These are phyloP conservation scores for Polietes domitor DNA, from an alignment of 2,888 invertebrate genomes.

Conservation along the genomic window DNA sequence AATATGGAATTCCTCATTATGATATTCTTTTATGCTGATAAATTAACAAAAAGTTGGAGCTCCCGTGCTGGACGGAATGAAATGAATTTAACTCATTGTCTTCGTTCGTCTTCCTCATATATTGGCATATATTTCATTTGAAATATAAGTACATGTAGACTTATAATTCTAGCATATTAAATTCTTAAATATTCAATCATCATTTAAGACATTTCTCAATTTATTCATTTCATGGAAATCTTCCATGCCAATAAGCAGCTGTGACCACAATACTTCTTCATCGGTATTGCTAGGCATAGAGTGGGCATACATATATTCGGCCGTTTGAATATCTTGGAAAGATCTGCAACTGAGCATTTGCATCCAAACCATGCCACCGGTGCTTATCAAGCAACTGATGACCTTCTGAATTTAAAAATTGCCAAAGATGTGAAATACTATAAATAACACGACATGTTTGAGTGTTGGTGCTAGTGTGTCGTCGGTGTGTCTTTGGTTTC, in stretches of 20 bases:
- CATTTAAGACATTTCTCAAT: neutral
- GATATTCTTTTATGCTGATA: no score
- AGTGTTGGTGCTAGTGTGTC: neutral
- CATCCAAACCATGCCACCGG: neutral
- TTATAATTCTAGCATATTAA: neutral
- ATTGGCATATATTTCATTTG: no score
- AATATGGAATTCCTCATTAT: no score
- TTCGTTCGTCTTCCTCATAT: no score
- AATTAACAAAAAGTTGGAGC: no score
- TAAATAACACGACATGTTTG: neutral
- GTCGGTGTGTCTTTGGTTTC: no score
- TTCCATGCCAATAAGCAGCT: neutral
- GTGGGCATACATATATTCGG: neutral
- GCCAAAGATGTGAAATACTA: neutral
- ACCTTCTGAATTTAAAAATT: slow-evolving; percentile 12
- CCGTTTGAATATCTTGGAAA: neutral
- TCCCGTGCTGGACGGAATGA: no score
- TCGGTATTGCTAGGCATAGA: neutral
- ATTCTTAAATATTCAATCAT: neutral
- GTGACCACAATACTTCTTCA: neutral
- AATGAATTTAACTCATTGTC: no score
- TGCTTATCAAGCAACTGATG: neutral
- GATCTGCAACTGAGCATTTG: neutral
- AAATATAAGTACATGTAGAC: neutral
- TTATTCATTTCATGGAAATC: neutral